Conservation (phyloP, 2,797 vertebrate genomes). For the Selene dorsalis region DNA sequence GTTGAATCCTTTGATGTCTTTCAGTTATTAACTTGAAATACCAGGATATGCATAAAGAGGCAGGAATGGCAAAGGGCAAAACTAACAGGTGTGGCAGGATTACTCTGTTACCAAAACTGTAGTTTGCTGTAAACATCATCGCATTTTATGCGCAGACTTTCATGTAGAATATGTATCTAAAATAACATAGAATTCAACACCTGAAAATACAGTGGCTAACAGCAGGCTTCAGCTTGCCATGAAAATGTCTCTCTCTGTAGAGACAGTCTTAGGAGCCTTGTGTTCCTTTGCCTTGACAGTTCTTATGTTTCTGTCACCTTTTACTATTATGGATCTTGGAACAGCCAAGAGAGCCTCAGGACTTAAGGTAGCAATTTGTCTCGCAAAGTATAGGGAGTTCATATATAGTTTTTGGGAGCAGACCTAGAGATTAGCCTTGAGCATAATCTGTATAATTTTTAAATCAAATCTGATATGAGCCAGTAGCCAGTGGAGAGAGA, state of each 20-base stretch:
- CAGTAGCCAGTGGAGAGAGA: background rate
- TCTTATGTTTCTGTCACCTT: background rate
- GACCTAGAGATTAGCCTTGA: background rate
- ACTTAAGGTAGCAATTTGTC: background rate
- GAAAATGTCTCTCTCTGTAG: background rate
- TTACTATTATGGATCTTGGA: background rate
- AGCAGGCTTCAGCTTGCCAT: background rate
- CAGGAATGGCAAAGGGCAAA: background rate
- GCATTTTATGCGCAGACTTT: background rate
- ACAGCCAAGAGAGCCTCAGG: background rate
- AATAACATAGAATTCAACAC: background rate
- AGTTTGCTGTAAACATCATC: too few species aligned
- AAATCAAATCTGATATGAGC: background rate
- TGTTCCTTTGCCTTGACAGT: background rate
- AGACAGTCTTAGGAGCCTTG: background rate
- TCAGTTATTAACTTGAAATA: background rate
- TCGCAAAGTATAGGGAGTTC: background rate
- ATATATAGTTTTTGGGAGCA: background rate
- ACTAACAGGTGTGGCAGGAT: background rate
- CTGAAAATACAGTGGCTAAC: background rate
- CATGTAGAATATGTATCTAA: background rate
- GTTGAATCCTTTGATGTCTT: too few species aligned
- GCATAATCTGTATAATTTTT: background rate
- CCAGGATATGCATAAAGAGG: background rate
- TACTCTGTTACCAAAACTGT: background rate